Conservation (phyloP, 1,140 invertebrate species). For the Delia radicum region DNA sequence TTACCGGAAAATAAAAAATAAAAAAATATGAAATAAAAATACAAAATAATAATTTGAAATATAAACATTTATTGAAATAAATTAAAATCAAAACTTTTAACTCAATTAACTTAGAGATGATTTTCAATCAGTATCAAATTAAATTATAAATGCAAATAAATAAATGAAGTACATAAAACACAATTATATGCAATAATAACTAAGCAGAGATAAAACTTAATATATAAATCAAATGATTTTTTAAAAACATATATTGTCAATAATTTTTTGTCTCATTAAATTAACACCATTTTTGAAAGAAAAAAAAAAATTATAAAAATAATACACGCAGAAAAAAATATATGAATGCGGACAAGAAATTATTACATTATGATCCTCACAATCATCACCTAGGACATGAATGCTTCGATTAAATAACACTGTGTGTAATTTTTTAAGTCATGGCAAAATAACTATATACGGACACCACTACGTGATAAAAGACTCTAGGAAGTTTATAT, state of each 20-base stretch:
- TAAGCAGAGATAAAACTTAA: background rate
- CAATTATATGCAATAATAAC: background rate
- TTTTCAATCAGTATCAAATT: background rate
- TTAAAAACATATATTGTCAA: background rate
- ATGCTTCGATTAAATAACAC: too few relatives aligned
- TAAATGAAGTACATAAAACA: background rate
- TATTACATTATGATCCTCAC: too few relatives aligned
- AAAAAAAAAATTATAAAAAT: too few relatives aligned
- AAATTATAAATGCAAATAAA: background rate
- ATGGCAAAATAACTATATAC: too few relatives aligned
- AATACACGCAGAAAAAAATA: too few relatives aligned
- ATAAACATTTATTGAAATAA: background rate
- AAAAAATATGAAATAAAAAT: background rate
- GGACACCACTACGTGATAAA: too few relatives aligned
- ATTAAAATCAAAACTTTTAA: background rate
- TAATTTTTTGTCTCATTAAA: background rate
- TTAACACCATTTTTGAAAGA: too few relatives aligned
- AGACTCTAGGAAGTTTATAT: too few relatives aligned
- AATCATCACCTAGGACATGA: too few relatives aligned
- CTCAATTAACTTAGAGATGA: background rate
- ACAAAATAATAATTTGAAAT: background rate
- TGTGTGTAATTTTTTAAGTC: too few relatives aligned
- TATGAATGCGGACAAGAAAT: too few relatives aligned
- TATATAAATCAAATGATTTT: too few relatives aligned
- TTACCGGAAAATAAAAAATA: background rate